Base-by-base conservation (phyloP, 2,888 invertebrate genomes). In the Lochmaea crataegi region DNA sequence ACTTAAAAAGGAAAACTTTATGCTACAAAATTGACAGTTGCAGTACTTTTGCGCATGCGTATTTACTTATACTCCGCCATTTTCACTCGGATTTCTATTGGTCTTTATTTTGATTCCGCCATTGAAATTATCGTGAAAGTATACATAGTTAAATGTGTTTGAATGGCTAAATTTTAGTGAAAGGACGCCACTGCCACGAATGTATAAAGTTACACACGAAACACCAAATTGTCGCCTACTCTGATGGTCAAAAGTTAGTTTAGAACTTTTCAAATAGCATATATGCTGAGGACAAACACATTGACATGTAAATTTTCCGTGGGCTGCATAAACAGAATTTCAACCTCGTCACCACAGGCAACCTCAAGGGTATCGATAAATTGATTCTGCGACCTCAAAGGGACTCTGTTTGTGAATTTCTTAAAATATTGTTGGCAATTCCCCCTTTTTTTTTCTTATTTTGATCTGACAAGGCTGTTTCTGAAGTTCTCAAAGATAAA, bases 311-410 rank as follows among this genome's bases (percentile, higher is more conserved):
- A 80, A 80, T 77, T 75, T 67, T 63, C 61, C 61, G 65, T 67
- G 76, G 75, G 73, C 71, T 73, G 74, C 76, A 80, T 80, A 80
- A 79, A 79, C 77, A 79, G 80, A 79, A 78, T 78, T 78, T 73
- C 75, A 77, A 77, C 74, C 77, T 76, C 76, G 77, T 77, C 76
- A 73, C 76, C 67, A 75, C 6, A 42, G 63, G 14, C 56, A 41
- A 51, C 53, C 78, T 72, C 75, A 6, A 45, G 76, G 75, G 76
- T 72, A 72, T 78, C 41, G 72, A 56, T 38, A 76, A 77, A 76
- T 77, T 76, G 77, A 77, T 77, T 76, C 68, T 63, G 51, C 70
- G 73, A 76, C 74, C 76, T 78, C 76, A 75, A 78, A 78, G 77
- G 76, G 70, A 72, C 60, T 68, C 65, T 71, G 72, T 73, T 70